phyloP scores from a whole-genome alignment of 2,888 invertebrate genomes.

The Taphrorychus bicolor region DNA sequence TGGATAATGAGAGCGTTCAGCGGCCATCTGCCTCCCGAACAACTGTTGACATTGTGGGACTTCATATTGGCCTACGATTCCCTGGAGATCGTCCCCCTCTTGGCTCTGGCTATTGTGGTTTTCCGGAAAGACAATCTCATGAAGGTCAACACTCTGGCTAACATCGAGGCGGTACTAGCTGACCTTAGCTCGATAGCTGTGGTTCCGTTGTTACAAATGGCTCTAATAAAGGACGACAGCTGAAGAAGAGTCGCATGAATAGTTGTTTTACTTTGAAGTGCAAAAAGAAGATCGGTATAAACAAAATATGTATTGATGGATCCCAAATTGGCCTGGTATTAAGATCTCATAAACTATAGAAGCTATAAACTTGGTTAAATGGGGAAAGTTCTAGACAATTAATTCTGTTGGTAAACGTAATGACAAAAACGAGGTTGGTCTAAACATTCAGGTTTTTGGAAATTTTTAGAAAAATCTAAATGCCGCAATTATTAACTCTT shows the following conservation, averaged over 20 bases:
- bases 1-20: slow-evolving; percentile 97
- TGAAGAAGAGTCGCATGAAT: slow-evolving; percentile 6
- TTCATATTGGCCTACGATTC: slow-evolving; percentile 91
- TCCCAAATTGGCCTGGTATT: too few relatives aligned
- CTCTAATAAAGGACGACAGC: slow-evolving; percentile 69
- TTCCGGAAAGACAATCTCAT: slow-evolving; percentile 87
- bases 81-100: slow-evolving; percentile 85
- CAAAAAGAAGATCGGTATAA: too few relatives aligned
- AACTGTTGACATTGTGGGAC: slow-evolving; percentile 92
- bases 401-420: too few relatives aligned
- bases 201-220: slow-evolving; percentile 82
- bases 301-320: too few relatives aligned
- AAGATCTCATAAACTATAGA: too few relatives aligned
- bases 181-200: slow-evolving; percentile 88
- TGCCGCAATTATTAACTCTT: too few relatives aligned
- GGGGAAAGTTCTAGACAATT: too few relatives aligned
- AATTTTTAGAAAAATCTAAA: too few relatives aligned
- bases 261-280: background rate
- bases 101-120: slow-evolving; percentile 84
- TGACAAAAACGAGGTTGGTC: too few relatives aligned
- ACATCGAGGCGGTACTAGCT: slow-evolving; percentile 85
- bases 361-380: too few relatives aligned
- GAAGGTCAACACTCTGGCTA: slow-evolving; percentile 75
- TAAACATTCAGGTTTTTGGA: too few relatives aligned
- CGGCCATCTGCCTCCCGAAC: slow-evolving; percentile 91